Conservation (phyloP, 2,888 invertebrate species). For the Rosalia funebris region DNA sequence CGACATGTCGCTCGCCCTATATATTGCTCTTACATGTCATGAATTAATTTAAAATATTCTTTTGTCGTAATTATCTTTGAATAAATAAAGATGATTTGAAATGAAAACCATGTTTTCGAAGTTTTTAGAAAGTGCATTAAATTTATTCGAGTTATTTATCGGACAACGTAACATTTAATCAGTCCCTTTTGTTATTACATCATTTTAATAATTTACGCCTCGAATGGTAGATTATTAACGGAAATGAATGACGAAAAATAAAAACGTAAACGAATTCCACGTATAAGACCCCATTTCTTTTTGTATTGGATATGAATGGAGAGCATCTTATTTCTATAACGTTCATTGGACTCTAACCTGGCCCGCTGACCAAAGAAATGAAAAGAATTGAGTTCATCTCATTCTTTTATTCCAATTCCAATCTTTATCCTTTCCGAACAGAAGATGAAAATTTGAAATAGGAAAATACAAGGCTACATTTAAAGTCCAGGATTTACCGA, state of each 20-base stretch:
- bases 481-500: background rate
- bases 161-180: no score
- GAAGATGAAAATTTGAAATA: slow-evolving; percentile 18
- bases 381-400: slow-evolving; percentile 20
- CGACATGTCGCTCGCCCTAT: no score
- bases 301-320: slow-evolving; percentile 18
- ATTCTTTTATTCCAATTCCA: slow-evolving; percentile 24
- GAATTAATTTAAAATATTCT: no score
- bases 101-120: no score
- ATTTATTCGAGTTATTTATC: no score
- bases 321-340: slow-evolving; percentile 19
- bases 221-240: background rate
- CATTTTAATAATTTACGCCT: no score
- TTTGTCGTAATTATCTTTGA: no score
- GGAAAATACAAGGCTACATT: slow-evolving; percentile 4
- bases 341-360: slow-evolving; percentile 20
- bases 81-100: no score
- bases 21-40: no score
- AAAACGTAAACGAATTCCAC: slow-evolving; percentile 4
- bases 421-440: slow-evolving; percentile 22
- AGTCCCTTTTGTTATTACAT: no score
- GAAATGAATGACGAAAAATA: background rate
- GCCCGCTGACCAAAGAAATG: slow-evolving; percentile 23
- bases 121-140: no score
- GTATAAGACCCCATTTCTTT: slow-evolving; percentile 3